Conservation (phyloP, 2,113 vertebrate species). For the Datnioides undecimradiatus region DNA sequence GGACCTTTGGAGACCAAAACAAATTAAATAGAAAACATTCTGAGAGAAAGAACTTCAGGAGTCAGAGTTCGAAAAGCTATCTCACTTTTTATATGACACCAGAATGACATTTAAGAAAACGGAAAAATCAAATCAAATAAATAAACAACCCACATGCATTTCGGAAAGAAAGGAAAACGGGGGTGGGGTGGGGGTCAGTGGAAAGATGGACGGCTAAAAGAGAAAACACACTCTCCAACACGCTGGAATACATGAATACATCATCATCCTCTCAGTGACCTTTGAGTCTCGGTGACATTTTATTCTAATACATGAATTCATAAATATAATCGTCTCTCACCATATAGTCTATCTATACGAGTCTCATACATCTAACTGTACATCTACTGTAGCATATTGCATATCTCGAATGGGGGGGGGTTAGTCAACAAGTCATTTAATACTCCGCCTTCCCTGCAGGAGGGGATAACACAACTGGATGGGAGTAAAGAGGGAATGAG, state of each 20-base stretch:
- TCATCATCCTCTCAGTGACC: conserved; percentile 64
- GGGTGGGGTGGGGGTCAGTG: no score
- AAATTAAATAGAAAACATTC: background rate
- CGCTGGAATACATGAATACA: conserved; percentile 65
- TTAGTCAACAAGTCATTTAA: conserved; percentile 51
- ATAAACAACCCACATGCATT: conserved; percentile 68
- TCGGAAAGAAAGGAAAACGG: conserved; percentile 31
- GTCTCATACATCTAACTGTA: conserved; percentile 72
- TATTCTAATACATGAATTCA: conserved; percentile 64
- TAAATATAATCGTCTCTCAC: conserved; percentile 72
- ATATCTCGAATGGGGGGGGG: conserved; percentile 66
- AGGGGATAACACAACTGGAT: conserved; percentile 18
- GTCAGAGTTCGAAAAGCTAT: conserved; percentile 66
- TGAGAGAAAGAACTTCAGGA: conserved; percentile 48
- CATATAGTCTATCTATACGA: conserved; percentile 63
- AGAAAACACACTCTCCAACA: conserved; percentile 36
- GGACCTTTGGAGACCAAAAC: background rate
- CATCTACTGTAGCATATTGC: conserved; percentile 74
- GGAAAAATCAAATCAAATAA: no score
- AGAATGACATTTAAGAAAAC: conserved; percentile 77
- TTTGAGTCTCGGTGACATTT: conserved; percentile 66
- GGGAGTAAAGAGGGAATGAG: conserved; percentile 20
- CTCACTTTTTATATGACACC: conserved; percentile 79
- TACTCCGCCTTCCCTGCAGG: conserved; percentile 41
- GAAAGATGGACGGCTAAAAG: background rate